Evolutionary conservation across 2,888 invertebrate genomes (phyloP).

Genomic region (Cerceris ruficornis): DNA sequence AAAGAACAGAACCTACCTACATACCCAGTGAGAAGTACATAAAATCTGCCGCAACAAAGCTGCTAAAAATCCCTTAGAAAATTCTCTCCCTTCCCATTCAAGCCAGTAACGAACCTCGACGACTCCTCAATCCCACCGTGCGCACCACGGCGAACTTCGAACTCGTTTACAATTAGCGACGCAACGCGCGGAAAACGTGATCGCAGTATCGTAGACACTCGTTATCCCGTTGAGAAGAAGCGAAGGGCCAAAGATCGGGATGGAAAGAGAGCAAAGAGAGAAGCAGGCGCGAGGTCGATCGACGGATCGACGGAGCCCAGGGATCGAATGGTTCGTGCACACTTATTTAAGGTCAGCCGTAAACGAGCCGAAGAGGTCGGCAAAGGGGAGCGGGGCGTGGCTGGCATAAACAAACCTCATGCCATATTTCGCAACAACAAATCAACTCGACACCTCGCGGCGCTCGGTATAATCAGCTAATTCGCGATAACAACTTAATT

Average conservation of each 20-base stretch:
- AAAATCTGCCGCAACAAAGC: too few species aligned
- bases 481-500: slow-evolving; percentile 79
- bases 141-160: background rate
- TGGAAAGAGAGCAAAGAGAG: slow-evolving; percentile 32
- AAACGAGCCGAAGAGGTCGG: slow-evolving; percentile 60
- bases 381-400: slow-evolving; percentile 53
- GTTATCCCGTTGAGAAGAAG: slow-evolving; percentile 44
- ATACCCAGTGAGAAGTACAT: too few species aligned
- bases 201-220: slow-evolving; percentile 40
- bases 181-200: slow-evolving; percentile 14
- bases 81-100: too few species aligned
- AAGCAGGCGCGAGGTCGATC: slow-evolving; percentile 20
- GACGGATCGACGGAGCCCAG: slow-evolving; percentile 14
- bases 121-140: slow-evolving; percentile 18
- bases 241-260: slow-evolving; percentile 20
- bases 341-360: slow-evolving; percentile 61
- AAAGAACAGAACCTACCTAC: too few species aligned
- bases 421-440: slow-evolving; percentile 71
- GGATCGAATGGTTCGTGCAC: slow-evolving; percentile 41
- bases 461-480: slow-evolving; percentile 75
- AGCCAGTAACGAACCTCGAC: slow-evolving; percentile 21
- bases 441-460: slow-evolving; percentile 76
- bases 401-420: slow-evolving; percentile 63
- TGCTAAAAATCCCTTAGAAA: too few species aligned
- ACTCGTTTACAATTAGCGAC: background rate